These are phyloP conservation scores for Arenicola marina DNA, from an alignment of 2,888 invertebrate genomes.

Conservation along the genomic window DNA sequence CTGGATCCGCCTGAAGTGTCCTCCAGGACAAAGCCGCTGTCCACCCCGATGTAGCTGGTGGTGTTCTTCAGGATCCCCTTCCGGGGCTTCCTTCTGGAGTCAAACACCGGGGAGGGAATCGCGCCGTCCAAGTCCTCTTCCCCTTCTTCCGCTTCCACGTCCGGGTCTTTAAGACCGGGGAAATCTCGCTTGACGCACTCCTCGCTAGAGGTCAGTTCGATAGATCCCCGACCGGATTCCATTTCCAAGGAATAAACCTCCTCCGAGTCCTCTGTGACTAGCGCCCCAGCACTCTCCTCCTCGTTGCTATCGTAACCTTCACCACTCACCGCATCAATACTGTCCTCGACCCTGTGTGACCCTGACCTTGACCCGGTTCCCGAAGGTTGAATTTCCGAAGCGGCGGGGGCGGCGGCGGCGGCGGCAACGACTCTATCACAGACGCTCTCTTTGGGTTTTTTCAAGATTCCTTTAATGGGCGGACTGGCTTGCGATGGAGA, in stretches of 20 bases:
- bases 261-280: background rate
- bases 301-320: conserved; percentile 1
- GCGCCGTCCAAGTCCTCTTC: background rate
- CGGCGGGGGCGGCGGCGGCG: background rate
- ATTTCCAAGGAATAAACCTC: background rate
- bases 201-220: background rate
- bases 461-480: conserved; percentile 27
- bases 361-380: too few species aligned
- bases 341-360: too few species aligned
- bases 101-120: conserved; percentile 37
- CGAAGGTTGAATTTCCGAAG: too few species aligned
- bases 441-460: conserved; percentile 7
- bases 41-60: conserved; percentile 19
- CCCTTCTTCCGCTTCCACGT: background rate
- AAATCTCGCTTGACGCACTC: background rate
- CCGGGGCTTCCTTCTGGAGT: conserved; percentile 48
- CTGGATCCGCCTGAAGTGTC: too few species aligned
- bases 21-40: background rate
- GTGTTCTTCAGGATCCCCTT: conserved; percentile 49
- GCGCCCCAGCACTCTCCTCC: too few species aligned
- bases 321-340: background rate
- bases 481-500: background rate
- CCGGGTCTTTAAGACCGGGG: background rate
- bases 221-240: background rate
- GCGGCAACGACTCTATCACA: too few species aligned